phyloP scores from a whole-genome alignment of 2,888 invertebrate species.

The Ectobius pallidus region DNA sequence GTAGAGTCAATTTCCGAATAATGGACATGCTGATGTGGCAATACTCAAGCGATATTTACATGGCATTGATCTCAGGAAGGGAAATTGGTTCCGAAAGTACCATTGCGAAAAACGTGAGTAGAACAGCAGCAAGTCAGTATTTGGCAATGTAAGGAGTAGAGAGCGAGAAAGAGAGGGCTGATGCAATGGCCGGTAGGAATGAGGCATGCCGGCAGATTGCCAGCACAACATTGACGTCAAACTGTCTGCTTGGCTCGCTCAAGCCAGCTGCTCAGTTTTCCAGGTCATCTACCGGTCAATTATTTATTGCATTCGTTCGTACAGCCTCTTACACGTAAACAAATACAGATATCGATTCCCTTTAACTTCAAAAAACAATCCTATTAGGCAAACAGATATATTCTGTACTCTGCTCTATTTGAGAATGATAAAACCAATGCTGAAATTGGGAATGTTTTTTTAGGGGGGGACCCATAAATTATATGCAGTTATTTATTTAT shows the following conservation, averaged over 20 bases:
- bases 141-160: background rate
- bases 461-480: too few relatives aligned
- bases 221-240: conserved; percentile 18
- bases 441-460: too few relatives aligned
- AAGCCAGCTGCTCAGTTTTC: conserved; percentile 1
- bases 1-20: too few relatives aligned
- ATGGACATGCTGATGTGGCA: too few relatives aligned
- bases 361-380: too few relatives aligned
- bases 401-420: too few relatives aligned
- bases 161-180: background rate
- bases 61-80: background rate
- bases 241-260: conserved; percentile 4
- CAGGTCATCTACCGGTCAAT: conserved; percentile 29
- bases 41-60: too few relatives aligned
- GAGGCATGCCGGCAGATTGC: background rate
- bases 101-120: background rate
- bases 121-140: background rate
- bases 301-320: conserved; percentile 1
- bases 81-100: background rate
- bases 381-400: too few relatives aligned
- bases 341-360: background rate
- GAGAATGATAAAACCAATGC: too few relatives aligned
- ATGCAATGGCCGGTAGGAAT: conserved; percentile 2
- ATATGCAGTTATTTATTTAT: too few relatives aligned
- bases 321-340: background rate